Percentiles rank a stretch among this genome's conserved stretches.
phyloP scores from a whole-genome alignment of 2,113 vertebrate species.

The Zosterops hypoxanthus region DNA sequence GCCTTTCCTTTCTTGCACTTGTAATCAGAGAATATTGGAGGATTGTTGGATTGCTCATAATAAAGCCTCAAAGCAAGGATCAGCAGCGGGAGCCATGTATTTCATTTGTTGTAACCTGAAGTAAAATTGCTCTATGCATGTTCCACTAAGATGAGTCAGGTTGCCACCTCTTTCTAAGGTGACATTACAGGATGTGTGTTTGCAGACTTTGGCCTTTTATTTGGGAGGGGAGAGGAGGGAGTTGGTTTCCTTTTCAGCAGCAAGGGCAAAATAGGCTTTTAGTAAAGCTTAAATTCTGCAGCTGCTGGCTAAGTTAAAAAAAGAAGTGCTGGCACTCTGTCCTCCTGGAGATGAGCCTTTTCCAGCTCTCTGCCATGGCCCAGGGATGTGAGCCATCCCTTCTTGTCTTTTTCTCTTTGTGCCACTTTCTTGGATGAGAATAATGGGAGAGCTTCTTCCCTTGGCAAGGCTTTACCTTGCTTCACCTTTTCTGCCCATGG shows the following conservation, averaged over 20 bases:
- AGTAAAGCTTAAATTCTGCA: conserved; percentile 39
- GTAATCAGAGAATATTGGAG: background rate
- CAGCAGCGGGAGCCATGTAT: background rate
- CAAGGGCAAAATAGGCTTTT: conserved; percentile 13
- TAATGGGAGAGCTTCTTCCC: background rate
- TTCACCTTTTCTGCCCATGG: background rate
- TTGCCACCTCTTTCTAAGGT: background rate
- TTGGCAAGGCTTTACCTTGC: background rate
- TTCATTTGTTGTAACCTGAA: background rate
- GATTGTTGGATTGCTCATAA: background rate
- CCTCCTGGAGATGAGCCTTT: conserved; percentile 35
- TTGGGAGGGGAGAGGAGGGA: background rate
- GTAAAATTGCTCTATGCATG: background rate
- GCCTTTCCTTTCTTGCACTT: background rate
- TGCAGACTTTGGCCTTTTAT: background rate
- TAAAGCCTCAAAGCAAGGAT: background rate
- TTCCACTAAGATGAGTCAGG: background rate
- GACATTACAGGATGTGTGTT: conserved; percentile 17
- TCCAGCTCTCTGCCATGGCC: background rate
- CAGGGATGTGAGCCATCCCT: background rate
- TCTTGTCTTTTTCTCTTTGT: background rate
- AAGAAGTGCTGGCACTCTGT: conserved; percentile 26
- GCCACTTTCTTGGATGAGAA: background rate
- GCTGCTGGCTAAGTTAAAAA: conserved; percentile 29
- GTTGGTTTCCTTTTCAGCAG: conserved; percentile 34